Evolutionary conservation across 2,888 invertebrate genomes (phyloP).

Genomic region (Tupiocoris notatus): DNA sequence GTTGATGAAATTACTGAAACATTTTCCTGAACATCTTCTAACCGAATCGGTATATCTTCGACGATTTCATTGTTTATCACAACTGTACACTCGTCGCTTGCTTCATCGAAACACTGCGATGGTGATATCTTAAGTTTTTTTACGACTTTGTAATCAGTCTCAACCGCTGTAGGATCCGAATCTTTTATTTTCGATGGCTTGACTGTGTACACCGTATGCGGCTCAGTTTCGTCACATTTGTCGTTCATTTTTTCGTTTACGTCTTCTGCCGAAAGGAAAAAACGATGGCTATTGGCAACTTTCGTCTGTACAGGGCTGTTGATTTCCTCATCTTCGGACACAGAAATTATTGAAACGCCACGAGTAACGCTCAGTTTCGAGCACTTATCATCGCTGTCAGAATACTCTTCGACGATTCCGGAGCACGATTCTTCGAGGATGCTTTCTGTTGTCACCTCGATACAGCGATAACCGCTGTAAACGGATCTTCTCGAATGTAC

Average conservation of each 20-base stretch:
- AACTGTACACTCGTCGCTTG: slow-evolving; percentile 24
- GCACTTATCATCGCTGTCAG: slow-evolving; percentile 55
- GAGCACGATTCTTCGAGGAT: slow-evolving; percentile 53
- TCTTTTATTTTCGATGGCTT: slow-evolving; percentile 2
- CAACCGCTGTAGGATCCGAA: slow-evolving; percentile 49
- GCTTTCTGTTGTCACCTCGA: slow-evolving; percentile 34
- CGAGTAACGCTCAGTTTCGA: slow-evolving; percentile 54
- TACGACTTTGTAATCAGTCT: background rate
- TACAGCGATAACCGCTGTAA: slow-evolving; percentile 29
- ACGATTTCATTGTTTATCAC: background rate
- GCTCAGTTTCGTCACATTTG: background rate
- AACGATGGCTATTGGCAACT: background rate
- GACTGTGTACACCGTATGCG: background rate
- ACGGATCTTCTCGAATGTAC: slow-evolving; percentile 9
- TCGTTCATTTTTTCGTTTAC: background rate
- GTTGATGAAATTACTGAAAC: background rate
- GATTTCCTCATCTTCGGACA: slow-evolving; percentile 62
- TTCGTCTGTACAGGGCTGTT: slow-evolving; percentile 1
- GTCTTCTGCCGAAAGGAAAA: background rate
- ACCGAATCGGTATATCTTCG: slow-evolving; percentile 5
- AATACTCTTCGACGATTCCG: slow-evolving; percentile 55
- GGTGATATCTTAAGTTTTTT: background rate
- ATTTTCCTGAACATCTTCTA: background rate
- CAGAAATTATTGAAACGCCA: slow-evolving; percentile 65
- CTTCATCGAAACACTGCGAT: slow-evolving; percentile 5